Conservation (phyloP, 2,888 invertebrate species). For the Drosophila tanythrix region DNA sequence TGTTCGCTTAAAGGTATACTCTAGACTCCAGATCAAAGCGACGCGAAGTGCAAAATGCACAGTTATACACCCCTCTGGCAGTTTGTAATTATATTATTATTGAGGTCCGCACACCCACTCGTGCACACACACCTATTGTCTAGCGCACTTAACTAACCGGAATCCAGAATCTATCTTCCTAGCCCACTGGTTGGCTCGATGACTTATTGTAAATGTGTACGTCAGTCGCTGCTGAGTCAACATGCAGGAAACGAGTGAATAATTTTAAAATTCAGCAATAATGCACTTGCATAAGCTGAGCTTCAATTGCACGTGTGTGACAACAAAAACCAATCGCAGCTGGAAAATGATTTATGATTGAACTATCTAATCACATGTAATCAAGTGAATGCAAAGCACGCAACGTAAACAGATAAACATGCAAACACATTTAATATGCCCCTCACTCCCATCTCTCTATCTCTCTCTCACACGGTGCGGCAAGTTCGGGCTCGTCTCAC, state of each 20-base stretch:
- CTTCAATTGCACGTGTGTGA: conserved; percentile 26
- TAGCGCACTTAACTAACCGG: background rate
- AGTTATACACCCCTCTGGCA: background rate
- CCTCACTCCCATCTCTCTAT: background rate
- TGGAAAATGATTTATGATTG: conserved; percentile 55
- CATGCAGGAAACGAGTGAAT: conserved; percentile 34
- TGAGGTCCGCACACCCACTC: conserved; percentile 20
- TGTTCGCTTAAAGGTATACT: background rate
- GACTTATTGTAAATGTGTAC: background rate
- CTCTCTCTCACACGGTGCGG: background rate
- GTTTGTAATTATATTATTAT: conserved; percentile 29
- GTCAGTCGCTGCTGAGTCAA: conserved; percentile 36
- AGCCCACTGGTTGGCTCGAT: background rate
- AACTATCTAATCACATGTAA: conserved; percentile 62
- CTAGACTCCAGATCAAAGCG: background rate
- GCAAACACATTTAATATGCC: conserved; percentile 17
- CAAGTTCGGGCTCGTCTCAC: conserved; percentile 29
- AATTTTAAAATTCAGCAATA: conserved; percentile 40
- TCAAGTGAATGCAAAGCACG: conserved; percentile 63
- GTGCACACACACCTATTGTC: background rate
- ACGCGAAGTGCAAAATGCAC: background rate
- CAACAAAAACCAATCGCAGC: conserved; percentile 8
- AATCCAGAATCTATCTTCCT: background rate
- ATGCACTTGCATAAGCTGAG: conserved; percentile 44
- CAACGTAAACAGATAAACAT: conserved; percentile 42